These are phyloP conservation scores for Rutilus rutilus DNA, from an alignment of 2,113 vertebrate species.

Conservation along the genomic window DNA sequence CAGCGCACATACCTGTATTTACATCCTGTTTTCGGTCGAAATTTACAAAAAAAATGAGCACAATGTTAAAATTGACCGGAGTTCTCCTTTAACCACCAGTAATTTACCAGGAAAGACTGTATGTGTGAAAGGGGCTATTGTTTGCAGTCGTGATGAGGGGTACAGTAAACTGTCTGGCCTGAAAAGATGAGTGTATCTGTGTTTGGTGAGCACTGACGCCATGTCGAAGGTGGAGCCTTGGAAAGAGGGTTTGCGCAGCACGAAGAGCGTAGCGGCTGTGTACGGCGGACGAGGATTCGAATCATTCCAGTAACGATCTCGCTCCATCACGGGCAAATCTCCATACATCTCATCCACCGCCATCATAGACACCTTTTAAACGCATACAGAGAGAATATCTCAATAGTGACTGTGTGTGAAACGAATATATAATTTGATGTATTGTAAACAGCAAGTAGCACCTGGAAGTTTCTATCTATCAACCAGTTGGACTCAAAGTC, in stretches of 20 bases:
- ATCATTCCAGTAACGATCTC: slow-evolving; percentile 89
- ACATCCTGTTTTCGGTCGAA: too few relatives aligned
- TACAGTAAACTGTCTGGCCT: neutral
- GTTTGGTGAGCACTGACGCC: slow-evolving; percentile 76
- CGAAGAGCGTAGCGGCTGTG: slow-evolving; percentile 85
- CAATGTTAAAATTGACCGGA: too few relatives aligned
- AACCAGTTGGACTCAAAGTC: slow-evolving; percentile 93
- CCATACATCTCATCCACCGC: slow-evolving; percentile 92
- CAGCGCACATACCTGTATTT: too few relatives aligned
- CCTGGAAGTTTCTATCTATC: slow-evolving; percentile 93
- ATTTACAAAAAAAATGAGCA: too few relatives aligned
- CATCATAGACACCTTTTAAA: slow-evolving; percentile 86
- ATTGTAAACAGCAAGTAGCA: slow-evolving; percentile 62
- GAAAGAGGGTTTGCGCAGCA: slow-evolving; percentile 85
- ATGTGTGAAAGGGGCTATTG: neutral
- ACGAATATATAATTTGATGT: neutral
- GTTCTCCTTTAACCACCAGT: too few relatives aligned
- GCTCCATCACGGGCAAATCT: slow-evolving; percentile 84
- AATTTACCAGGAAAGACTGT: neutral
- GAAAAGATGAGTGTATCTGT: neutral
- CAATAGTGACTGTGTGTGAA: neutral
- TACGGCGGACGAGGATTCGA: slow-evolving; percentile 86
- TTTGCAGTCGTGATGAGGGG: neutral
- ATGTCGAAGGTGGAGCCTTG: slow-evolving; percentile 93
- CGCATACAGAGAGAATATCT: neutral